Evolutionary conservation across 2,888 invertebrate species (phyloP).

Genomic region (Athalia rosae): DNA sequence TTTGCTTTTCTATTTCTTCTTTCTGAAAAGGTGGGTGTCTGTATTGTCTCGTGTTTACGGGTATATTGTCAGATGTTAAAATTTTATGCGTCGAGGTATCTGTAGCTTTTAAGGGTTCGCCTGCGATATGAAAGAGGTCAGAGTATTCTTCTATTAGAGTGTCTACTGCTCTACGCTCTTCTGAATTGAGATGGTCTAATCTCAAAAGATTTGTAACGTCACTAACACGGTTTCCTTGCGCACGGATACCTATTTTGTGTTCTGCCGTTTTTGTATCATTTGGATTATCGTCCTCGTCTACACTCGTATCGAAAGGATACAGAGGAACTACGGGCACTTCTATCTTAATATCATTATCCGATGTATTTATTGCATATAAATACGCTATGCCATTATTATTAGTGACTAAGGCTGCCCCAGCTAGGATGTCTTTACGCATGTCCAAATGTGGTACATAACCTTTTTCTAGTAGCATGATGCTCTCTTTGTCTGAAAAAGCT

Average conservation of each 20-base stretch:
- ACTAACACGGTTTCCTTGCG: too few species aligned
- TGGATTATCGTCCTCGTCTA: conserved; percentile 47
- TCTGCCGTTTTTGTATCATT: too few species aligned
- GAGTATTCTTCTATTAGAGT: background rate
- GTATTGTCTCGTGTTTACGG: background rate
- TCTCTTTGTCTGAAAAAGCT: too few species aligned
- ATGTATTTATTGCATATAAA: too few species aligned
- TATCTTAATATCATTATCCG: too few species aligned
- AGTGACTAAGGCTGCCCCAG: too few species aligned
- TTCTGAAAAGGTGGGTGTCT: conserved; percentile 6
- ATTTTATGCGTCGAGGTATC: background rate
- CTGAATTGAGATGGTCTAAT: background rate
- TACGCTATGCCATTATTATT: too few species aligned
- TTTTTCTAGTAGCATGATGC: too few species aligned
- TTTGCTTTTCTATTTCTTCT: conserved; percentile 5
- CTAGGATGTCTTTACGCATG: too few species aligned
- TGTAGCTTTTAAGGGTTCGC: background rate
- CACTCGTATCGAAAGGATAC: conserved; percentile 46
- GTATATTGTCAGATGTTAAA: background rate
- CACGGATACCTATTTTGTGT: too few species aligned
- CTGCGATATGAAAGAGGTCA: conserved; percentile 21
- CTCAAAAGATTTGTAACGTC: background rate
- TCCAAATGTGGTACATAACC: too few species aligned
- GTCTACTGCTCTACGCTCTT: background rate
- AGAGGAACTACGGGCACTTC: conserved; percentile 43